These are phyloP conservation scores for Arenaria interpres DNA, from an alignment of 2,113 vertebrate genomes.

Conservation along the genomic window DNA sequence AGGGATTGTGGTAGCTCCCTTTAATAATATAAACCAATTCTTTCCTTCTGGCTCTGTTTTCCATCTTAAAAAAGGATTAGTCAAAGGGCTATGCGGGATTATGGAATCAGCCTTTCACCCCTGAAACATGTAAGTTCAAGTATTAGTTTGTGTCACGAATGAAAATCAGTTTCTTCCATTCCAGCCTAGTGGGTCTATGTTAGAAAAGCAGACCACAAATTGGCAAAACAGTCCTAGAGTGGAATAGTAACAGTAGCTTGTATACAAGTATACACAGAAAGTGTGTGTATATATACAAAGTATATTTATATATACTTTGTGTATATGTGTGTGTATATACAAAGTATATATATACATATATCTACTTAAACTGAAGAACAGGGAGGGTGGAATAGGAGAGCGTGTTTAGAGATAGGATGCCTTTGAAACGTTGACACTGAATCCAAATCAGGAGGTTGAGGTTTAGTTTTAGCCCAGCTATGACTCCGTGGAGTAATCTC, in stretches of 20 bases:
- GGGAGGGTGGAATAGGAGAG: not conserved
- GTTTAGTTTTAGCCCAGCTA: not conserved
- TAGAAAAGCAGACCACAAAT: not conserved
- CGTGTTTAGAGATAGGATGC: not conserved
- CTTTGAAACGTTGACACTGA: not conserved
- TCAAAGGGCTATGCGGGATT: not conserved
- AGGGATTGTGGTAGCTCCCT: not conserved
- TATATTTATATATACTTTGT: not conserved
- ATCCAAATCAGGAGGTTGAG: fast-evolving
- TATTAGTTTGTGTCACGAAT: not conserved
- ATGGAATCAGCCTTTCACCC: slow-evolving; percentile 34
- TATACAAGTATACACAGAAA: not conserved
- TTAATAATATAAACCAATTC: slow-evolving; percentile 41
- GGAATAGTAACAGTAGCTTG: not conserved
- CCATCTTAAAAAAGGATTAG: slow-evolving; percentile 32
- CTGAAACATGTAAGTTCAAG: slow-evolving; percentile 7
- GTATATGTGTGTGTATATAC: not conserved
- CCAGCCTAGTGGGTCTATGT: not conserved
- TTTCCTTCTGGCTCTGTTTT: slow-evolving; percentile 25
- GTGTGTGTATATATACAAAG: too few relatives aligned
- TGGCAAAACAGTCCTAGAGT: not conserved
- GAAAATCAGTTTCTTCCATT: slow-evolving; percentile 11
- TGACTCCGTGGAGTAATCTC: not conserved
- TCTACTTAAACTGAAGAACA: not conserved
- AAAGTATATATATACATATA: not conserved